Base-by-base conservation (phyloP, 2,888 invertebrate genomes). In the Minunthozetes semirufus region DNA sequence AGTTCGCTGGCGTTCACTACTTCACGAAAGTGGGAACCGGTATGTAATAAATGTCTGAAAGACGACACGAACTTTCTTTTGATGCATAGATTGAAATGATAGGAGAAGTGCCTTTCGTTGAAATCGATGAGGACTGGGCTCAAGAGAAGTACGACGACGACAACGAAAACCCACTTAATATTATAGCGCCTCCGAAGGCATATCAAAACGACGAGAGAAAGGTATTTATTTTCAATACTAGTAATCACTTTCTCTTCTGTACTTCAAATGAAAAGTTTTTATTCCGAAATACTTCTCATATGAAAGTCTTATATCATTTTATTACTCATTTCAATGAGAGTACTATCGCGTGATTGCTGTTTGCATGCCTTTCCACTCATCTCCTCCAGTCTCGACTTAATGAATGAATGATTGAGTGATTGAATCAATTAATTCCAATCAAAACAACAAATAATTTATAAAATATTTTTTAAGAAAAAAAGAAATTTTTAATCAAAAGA, bases 1-100 rank as follows among this genome's bases (percentile, higher is more conserved):
- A 96, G 83, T 96, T 95, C 81, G 94, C 95, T n/a, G 92, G 93
- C 0, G 96, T 96, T 0, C 96, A 96, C 84, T 95, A 79, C 74
- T 79, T 79, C 56, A 79, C 79, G 0, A 79, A 79, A 76, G 77
- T 79, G 61, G 78, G 79, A 15, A 77, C 76, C 29, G 79, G 78
- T 15, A 78, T 78, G 66, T 33, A 38, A 33, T 61, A 4, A 27
- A 53, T 11, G 27, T 59, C 9, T 59, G 25, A 29, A 76, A 38
- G 29, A 38, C 15, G 38, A 38, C 66, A 59, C 19, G 15, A 66
- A 66, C 42, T 66, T 38, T 29, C 27, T 29, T 29, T 29, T 63
- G 8, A 17, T 38, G 19, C 38, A 13, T 2, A 22, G 59, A 22
- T 27, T 29, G 17, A 27, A 61, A 29, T 29, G 19, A 38, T 27